A percentile compares a stretch with the other conserved stretches of the same genome.
Evolutionary conservation across 2,113 vertebrate genomes (phyloP).

Genomic region (Gadus macrocephalus): DNA sequence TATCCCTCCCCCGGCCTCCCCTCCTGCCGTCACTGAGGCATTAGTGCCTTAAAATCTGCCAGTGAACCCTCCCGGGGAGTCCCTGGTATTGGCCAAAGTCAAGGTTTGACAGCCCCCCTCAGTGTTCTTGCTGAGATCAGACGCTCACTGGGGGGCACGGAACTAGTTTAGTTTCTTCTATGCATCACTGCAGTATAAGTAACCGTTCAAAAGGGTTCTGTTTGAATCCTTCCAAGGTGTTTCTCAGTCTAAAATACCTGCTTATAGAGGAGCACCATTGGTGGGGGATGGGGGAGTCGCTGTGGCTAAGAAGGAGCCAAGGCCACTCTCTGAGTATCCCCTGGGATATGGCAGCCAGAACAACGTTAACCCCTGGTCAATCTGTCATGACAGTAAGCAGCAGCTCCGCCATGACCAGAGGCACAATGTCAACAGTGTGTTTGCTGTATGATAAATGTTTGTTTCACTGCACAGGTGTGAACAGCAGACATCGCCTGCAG

Average conservation of each 20-base stretch:
- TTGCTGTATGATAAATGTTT: slow-evolving; percentile 2
- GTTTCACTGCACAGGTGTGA: slow-evolving; percentile 33
- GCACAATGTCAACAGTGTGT: slow-evolving; percentile 31
- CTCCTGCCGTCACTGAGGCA: too few species aligned
- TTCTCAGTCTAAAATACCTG: too few species aligned
- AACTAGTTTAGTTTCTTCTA: slow-evolving; percentile 36
- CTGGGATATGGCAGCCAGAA: slow-evolving; percentile 40
- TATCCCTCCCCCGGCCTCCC: slow-evolving; percentile 22
- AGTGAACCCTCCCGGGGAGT: slow-evolving; percentile 31
- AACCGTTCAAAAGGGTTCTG: slow-evolving; percentile 34
- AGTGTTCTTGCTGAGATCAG: slow-evolving; percentile 39
- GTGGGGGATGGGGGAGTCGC: slow-evolving; percentile 10
- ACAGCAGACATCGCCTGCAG: not conserved
- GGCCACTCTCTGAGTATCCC: slow-evolving; percentile 30
- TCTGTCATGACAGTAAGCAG: slow-evolving; percentile 53
- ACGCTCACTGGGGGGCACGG: slow-evolving; percentile 46
- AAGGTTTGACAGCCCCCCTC: slow-evolving; percentile 16
- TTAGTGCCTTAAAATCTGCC: slow-evolving; percentile 36
- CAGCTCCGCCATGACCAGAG: slow-evolving; percentile 45
- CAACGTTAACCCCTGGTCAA: slow-evolving; percentile 10
- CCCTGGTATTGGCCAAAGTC: slow-evolving; percentile 45
- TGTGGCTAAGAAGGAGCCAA: slow-evolving; percentile 27
- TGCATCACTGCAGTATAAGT: slow-evolving; percentile 29
- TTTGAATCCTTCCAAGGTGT: too few species aligned
- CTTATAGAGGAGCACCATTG: slow-evolving; percentile 42